Base-by-base conservation (phyloP, 2,797 vertebrate species). In the Bovichtus variegatus region DNA sequence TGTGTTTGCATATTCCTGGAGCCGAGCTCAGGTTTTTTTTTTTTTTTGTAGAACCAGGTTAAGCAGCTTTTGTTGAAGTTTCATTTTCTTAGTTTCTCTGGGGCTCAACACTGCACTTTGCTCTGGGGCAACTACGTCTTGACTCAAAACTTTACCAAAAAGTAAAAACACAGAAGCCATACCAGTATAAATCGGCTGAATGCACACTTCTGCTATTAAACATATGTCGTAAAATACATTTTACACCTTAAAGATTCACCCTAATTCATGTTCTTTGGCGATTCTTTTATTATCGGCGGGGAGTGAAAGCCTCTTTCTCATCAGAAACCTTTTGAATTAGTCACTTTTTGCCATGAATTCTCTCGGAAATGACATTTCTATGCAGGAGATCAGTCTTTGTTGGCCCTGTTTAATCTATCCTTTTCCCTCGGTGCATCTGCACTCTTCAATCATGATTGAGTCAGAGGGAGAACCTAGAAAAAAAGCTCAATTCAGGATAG, bases 321-420 rank as follows among this genome's bases (percentile, higher is more conserved):
- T 86, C 78, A 80, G 40, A 71, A 79, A 68, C 49, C 57, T 82
- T 73, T 71, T 78, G 43, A 74, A 76, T 81, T 64, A 69, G 79
- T 77, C 47, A 15, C 70, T 78, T 77, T 82, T 47, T 47, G 16
- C 46, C 16, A 10, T 13, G 70, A 81, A 73, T 83, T 75, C 79
- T 76, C 66, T 69, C 6, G 18, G 66, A 83, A 82, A 82, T 68
- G 87, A 83, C 80, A 67, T 83, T 88, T 85, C 82, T 65, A 74
- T 76, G 69, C 72, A 53, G 76, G 69, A 58, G 34, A 81, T 90
- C 71, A 40, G 59, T 87, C 78, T 85, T 76, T 80, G 83, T 82
- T 68, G 78, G 74, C 71, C 16, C 36, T 70, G 62, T 81, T 84
- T 81, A 85, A 83, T 86, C 82, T 80, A 0, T 15, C 18, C 44